Evolutionary conservation across 2,113 vertebrate genomes (phyloP).

Genomic region (Nothobranchius kuhntae): DNA sequence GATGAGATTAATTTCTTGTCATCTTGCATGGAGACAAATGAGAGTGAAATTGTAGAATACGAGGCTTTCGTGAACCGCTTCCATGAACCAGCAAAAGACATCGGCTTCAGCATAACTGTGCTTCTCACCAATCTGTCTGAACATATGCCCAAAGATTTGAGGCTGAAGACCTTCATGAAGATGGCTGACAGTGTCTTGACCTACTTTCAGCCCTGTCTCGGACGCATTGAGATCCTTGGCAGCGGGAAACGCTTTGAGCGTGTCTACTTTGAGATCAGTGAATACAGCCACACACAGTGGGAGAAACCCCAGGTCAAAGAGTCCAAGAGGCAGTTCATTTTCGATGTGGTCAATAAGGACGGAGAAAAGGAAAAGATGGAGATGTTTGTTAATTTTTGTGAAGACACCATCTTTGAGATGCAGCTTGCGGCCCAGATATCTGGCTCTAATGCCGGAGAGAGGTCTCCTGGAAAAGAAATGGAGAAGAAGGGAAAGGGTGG

Average conservation of each 20-base stretch:
- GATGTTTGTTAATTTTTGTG: constrained; percentile 95
- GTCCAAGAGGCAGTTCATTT: constrained; percentile 96
- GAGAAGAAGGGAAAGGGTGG: constrained; percentile 65
- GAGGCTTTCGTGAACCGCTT: constrained; percentile 91
- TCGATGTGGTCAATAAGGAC: constrained; percentile 92
- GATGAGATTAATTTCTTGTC: constrained; percentile 89
- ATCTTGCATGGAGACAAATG: constrained; percentile 86
- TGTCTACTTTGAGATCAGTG: constrained; percentile 96
- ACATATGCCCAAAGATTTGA: constrained; percentile 91
- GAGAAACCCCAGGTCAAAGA: constrained; percentile 98
- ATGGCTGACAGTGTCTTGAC: constrained; percentile 88
- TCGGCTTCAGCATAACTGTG: constrained; percentile 92
- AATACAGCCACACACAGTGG: constrained; percentile 94
- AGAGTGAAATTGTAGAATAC: constrained; percentile 90
- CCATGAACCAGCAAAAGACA: constrained; percentile 94
- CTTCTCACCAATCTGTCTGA: constrained; percentile 94
- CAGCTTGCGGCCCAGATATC: constrained; percentile 94
- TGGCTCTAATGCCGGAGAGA: constrained; percentile 80
- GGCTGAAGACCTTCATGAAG: constrained; percentile 88
- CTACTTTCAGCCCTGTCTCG: constrained; percentile 91
- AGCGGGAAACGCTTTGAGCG: constrained; percentile 93
- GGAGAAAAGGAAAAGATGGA: constrained; percentile 98
- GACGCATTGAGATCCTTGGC: constrained; percentile 95
- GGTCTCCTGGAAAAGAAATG: constrained; percentile 77
- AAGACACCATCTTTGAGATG: constrained; percentile 99